Evolutionary conservation across 2,888 invertebrate species (phyloP), one percentile per base, ranked within the genome.

Genomic region (Stegana nigrithorax): DNA sequence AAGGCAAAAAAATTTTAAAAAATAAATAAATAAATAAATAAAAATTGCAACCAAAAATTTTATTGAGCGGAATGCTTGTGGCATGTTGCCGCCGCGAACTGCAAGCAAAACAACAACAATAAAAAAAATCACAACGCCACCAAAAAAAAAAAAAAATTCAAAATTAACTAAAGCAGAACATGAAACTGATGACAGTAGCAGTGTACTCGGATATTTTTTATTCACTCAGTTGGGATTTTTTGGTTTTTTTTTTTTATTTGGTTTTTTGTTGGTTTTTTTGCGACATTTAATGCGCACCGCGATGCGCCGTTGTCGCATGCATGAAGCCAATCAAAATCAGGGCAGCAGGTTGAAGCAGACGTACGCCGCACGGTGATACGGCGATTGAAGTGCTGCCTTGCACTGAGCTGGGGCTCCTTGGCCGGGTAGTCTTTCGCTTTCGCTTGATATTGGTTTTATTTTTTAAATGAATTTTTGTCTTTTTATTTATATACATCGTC

Each of bases 321-420:
- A 73, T 76, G 82, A 82, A 82, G 82, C 83, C 82, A 79, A 82
- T 79, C 72, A 82, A 82, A 75, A 80, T 73, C 83, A 69, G 79
- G 67, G 71, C 77, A 75, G 65, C 73, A 73, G 70, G 70, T 68
- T 71, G 70, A 44, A 14, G 12, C 27, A 44, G 26, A 17, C 21
- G 5, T 27, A 45, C 44, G 32, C 10, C 23, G 56, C 59, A 63
- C 55, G 63, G 53, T 59, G 55, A 12, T 39, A 14, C n/a, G n/a
- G 44, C 12, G 8, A 10, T 42, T n/a, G 45, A 4, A n/a, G n/a
- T n/a, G n/a, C n/a, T n/a, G n/a, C n/a, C n/a, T n/a, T n/a, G n/a
- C 21, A 23, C 26, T 53, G 60, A 68, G 62, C 62, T 68, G 65
- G 61, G 58, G 63, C 65, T 62, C 17, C 39, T 39, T 39, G 39